A percentile compares a stretch with the other conserved stretches of the same genome.
Evolutionary conservation across 2,888 invertebrate genomes (phyloP).

Genomic region (Arctia plantaginis): DNA sequence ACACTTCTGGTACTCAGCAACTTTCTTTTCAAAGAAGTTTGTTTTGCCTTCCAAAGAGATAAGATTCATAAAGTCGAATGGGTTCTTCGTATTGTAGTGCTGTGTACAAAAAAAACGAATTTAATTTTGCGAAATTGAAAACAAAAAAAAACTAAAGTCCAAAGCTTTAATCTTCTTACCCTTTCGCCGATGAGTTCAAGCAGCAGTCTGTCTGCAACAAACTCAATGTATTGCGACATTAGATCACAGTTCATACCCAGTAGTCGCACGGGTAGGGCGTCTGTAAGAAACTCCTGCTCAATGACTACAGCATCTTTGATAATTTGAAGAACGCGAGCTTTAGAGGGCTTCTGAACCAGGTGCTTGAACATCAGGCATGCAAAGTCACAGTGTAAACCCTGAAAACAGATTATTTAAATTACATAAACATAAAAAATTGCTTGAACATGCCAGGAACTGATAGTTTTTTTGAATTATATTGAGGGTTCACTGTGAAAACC

Average conservation of each 20-base stretch:
- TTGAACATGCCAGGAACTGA: too few species aligned
- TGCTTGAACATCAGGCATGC: slow-evolving; percentile 99
- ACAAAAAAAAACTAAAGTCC: too few species aligned
- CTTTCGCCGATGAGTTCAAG: slow-evolving; percentile 95
- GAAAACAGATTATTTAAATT: slow-evolving; percentile 26
- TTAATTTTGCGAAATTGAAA: too few species aligned
- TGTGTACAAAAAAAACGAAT: slow-evolving; percentile 69
- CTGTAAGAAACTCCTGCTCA: slow-evolving; percentile 99
- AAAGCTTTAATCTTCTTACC: slow-evolving; percentile 86
- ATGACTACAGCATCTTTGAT: slow-evolving; percentile 97
- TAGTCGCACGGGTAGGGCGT: slow-evolving; percentile 96
- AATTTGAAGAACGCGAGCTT: slow-evolving; percentile 92
- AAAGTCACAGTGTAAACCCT: slow-evolving; percentile 99
- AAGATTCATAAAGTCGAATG: slow-evolving; percentile 99
- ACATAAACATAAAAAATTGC: not conserved
- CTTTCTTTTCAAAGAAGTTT: slow-evolving; percentile 99
- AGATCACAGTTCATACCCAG: slow-evolving; percentile 99
- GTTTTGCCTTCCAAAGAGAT: slow-evolving; percentile 99
- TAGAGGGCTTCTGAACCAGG: slow-evolving; percentile 94
- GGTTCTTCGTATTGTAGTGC: slow-evolving; percentile 96
- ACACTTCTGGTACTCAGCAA: slow-evolving; percentile 98
- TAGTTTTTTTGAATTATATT: too few species aligned
- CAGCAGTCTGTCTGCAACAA: slow-evolving; percentile 98
- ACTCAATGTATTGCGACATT: slow-evolving; percentile 99
- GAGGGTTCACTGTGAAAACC: too few species aligned